Base-by-base conservation (phyloP, 2,113 vertebrate genomes). In the Hiodon tergisus region DNA sequence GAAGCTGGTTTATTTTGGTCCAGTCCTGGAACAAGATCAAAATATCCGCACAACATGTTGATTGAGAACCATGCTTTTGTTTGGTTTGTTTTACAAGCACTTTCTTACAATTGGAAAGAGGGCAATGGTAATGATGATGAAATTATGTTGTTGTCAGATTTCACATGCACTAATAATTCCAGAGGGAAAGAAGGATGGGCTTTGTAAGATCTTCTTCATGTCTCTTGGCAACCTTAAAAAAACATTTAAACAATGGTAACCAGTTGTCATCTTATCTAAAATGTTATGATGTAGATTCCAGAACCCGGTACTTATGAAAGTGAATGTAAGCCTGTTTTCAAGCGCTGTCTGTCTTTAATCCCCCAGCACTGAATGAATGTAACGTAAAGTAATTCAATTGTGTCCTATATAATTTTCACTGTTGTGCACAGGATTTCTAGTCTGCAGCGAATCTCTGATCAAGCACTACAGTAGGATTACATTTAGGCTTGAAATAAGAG, bases 381-480 rank as follows among this genome's bases (percentile, higher is more conserved):
- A 31, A 31, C 2, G 31, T 31, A 31, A 31, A 31, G 31, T 31
- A 31, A 31, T 31, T 31, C 31, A 31, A 31, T 31, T 31, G 31
- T 31, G 31, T 31, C 31, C 31, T 31, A 31, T 31, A 31, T 31
- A 31, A 71, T 68, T 73, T 72, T 63, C 72, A 46, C 54, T 74
- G 51, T 7, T 31, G 61, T 74, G 52, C 72, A 55, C 65, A 7
- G 54, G 6, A 48, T 58, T 73, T 68, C 52, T 9, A 8, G 69
- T 11, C 47, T 61, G 67, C 51, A 6, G 46, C 0, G 17, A 65
- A 58, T 71, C 75, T 77, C 79, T 73, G 71, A 82, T 81, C 80
- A 68, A 81, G 77, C 79, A 51, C 89, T 86, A 86, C 86, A 75
- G 55, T 73, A 67, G 83, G 83, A 87, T 90, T 89, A 87, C 79